Conservation (phyloP, 2,797 vertebrate species). For the Potorous gilbertii region DNA sequence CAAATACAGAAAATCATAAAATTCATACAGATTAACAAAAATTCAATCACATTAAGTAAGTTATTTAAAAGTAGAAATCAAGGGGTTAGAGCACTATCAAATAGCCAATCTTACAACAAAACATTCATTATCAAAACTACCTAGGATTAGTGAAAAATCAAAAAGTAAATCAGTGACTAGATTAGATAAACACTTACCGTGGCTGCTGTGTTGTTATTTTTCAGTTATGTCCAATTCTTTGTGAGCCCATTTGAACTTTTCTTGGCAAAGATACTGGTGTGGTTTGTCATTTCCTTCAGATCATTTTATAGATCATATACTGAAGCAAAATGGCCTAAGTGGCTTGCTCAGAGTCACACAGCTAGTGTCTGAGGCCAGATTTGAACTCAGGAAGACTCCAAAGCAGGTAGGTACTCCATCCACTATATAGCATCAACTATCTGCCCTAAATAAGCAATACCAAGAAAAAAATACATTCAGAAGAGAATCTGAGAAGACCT, state of each 20-base stretch:
- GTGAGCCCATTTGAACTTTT: background rate
- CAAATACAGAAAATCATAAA: background rate
- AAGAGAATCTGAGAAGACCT: background rate
- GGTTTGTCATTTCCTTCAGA: background rate
- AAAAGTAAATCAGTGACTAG: background rate
- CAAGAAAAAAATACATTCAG: background rate
- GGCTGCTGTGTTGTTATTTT: background rate
- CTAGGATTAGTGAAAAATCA: background rate
- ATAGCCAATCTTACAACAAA: background rate
- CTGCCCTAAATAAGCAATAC: background rate
- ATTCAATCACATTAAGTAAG: background rate
- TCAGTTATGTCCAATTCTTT: background rate
- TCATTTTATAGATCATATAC: background rate
- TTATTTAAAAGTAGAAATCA: background rate
- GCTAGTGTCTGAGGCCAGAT: no score
- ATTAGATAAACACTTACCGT: background rate
- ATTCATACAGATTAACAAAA: background rate
- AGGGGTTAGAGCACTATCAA: background rate
- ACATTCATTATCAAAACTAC: background rate
- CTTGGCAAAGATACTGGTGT: background rate
- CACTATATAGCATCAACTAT: background rate
- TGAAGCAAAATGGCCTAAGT: background rate
- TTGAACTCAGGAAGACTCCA: background rate
- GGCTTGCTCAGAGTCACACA: background rate
- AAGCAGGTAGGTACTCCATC: background rate